phyloP scores from a whole-genome alignment of 2,888 invertebrate genomes.

The Erebia epiphron region DNA sequence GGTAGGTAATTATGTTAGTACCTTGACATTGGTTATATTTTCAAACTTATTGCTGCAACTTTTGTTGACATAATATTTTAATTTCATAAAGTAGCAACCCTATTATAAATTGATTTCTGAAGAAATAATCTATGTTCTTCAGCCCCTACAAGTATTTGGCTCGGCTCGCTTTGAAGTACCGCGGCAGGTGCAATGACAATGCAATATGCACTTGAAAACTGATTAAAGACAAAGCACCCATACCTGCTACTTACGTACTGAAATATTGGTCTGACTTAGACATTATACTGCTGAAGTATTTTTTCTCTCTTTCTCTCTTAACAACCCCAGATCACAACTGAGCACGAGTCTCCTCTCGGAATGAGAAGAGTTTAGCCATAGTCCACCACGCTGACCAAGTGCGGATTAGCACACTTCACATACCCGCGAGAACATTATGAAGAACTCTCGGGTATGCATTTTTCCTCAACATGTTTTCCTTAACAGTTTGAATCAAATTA shows the following conservation, averaged over 20 bases:
- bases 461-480: too few species aligned
- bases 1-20: too few species aligned
- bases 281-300: neutral
- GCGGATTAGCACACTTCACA: too few species aligned
- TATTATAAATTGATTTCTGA: conserved; percentile 13
- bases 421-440: too few species aligned
- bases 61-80: neutral
- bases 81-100: neutral
- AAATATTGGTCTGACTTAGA: neutral
- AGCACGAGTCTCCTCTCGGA: too few species aligned
- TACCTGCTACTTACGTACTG: conserved; percentile 12
- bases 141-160: conserved; percentile 36
- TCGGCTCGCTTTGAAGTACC: conserved; percentile 39
- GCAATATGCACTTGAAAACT: conserved; percentile 31
- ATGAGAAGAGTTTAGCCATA: too few species aligned
- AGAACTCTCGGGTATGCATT: too few species aligned
- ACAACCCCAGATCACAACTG: too few species aligned
- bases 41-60: too few species aligned
- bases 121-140: conserved; percentile 24
- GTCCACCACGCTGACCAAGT: neutral
- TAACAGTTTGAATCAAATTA: too few species aligned
- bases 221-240: conserved; percentile 28
- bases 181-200: conserved; percentile 41
- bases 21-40: too few species aligned
- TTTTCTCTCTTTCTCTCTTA: too few species aligned